Base-by-base conservation (phyloP, 2,113 vertebrate genomes). In the Paratilapia polleni region DNA sequence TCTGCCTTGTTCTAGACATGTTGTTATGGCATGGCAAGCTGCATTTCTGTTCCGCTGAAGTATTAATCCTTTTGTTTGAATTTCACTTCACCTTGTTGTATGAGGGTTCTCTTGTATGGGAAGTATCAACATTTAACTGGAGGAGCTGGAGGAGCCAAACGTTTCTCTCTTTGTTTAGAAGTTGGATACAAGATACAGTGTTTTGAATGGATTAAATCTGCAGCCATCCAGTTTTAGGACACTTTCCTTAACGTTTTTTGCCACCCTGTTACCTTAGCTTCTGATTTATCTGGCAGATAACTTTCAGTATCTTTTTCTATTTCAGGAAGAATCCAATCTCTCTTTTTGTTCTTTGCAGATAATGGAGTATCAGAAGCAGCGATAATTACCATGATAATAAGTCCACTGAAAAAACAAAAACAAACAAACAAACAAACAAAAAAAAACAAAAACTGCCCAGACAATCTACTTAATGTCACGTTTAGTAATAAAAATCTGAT, bases 1-100 rank as follows among this genome's bases (percentile, higher is more conserved):
- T 88, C 86, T 87, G 87, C 63, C 87, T 83, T 66, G 62, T 52
- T 85, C 70, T 76, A 38, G 64, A 85, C 62, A 19, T 19, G 76
- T 41, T 78, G 78, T 74, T 85, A 80, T 28, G 22, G 61, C 26
- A 19, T 57, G 34, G 52, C n/a, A 6, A 59, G 56, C 41, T 77
- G 66, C 79, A 82, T 64, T 70, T 47, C 41, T 79, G 61, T 57
- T 75, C 61, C 24, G 17, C 24, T 34, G 0, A 78, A 84, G 81
- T 41, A 10, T 73, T 62, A 36, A 82, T 81, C 28, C 52, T 61
- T 79, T 73, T 82, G 62, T 52, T 82, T 47, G 28, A 66, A 78
- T 80, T 1, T 73, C 60, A 61, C 24, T 77, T 54, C 14, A 84
- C 81, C 59, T 47, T 82, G 31, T 81, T 0, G 49, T 66, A 57